Percentiles rank a stretch among this genome's conserved stretches.
Conservation (phyloP, 2,797 vertebrate genomes). For the Diglossa cyanea region DNA sequence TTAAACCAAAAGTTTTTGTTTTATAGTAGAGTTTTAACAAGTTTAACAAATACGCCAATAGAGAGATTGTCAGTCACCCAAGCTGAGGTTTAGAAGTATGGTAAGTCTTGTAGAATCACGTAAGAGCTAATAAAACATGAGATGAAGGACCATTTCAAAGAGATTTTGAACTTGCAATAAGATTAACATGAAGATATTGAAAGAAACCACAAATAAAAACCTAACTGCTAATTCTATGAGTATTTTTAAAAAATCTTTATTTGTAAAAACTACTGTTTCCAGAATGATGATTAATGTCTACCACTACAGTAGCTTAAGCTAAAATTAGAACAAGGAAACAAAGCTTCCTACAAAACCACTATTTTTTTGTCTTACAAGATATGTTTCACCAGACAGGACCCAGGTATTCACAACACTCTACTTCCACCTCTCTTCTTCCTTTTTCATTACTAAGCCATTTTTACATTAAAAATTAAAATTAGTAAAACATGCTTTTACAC, state of each 20-base stretch:
- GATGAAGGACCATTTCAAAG: not conserved
- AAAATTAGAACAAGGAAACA: constrained; percentile 48
- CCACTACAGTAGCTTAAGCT: not conserved
- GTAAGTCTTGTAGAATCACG: not conserved
- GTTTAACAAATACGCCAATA: not conserved
- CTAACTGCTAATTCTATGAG: not conserved
- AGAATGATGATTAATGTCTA: constrained; percentile 29
- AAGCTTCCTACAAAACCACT: constrained; percentile 17
- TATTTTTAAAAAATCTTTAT: not conserved
- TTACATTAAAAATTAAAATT: not conserved
- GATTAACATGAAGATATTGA: not conserved
- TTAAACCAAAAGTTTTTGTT: not conserved
- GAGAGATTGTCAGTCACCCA: not conserved
- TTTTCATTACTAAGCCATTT: not conserved
- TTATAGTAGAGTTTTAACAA: not conserved
- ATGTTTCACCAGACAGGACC: not conserved
- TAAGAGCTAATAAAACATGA: not conserved
- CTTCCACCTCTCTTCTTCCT: not conserved
- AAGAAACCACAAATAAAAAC: not conserved
- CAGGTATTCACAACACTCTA: not conserved
- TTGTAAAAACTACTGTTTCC: not conserved
- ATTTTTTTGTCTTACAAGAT: not conserved
- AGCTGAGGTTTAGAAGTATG: not conserved
- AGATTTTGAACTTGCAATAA: not conserved
- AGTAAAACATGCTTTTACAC: not conserved